Base-by-base conservation (phyloP, 2,113 vertebrate genomes). In the Menura novaehollandiae region DNA sequence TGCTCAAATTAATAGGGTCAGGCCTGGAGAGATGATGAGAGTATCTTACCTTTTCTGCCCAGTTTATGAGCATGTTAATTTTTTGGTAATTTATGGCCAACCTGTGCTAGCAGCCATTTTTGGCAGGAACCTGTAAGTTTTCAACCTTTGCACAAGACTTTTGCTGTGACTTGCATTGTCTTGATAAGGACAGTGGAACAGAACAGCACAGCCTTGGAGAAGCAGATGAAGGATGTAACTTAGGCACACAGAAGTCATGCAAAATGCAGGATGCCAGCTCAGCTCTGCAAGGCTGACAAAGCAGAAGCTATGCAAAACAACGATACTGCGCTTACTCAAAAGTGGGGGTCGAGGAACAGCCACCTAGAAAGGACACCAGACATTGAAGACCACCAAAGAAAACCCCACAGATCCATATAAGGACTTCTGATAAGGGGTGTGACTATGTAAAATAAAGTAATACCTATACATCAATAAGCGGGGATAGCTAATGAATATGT, bases 1-100 rank as follows among this genome's bases (percentile, higher is more conserved):
- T 59, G 35, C 59, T 87, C 43, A 86, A 64, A 90, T 90, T 83
- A 97, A 91, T 44, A 93, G 62, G 77, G 60, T 47, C 91, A 85
- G n/a, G 27, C 32, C 39, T 75, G 81, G 85, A 74, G 80, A 86
- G 46, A n/a, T 0, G 7, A 58, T 43, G 20, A 72, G 46, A 51
- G 83, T 23, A 24, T 58, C 86, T 83, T 88, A 43, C 59, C 13
- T 84, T 81, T 85, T 37, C 64, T 81, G 37, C 9, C 16, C n/a
- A 17, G 23, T 49, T 72, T 41, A 71, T 28, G 16, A 72, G 9
- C 35, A 43, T 46, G 49, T 78, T 79, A 67, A 59, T 88, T 88
- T 89, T 93, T 83, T 44, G 2, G 33, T 78, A 55, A 78, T 82
- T 78, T 73, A n/a, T 35, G 41, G n/a, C 18, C 51, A 83, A 66